Percentiles rank a stretch among this genome's conserved stretches.
Conservation (phyloP, 1,140 invertebrate species). For the Harpegnathos saltator region DNA sequence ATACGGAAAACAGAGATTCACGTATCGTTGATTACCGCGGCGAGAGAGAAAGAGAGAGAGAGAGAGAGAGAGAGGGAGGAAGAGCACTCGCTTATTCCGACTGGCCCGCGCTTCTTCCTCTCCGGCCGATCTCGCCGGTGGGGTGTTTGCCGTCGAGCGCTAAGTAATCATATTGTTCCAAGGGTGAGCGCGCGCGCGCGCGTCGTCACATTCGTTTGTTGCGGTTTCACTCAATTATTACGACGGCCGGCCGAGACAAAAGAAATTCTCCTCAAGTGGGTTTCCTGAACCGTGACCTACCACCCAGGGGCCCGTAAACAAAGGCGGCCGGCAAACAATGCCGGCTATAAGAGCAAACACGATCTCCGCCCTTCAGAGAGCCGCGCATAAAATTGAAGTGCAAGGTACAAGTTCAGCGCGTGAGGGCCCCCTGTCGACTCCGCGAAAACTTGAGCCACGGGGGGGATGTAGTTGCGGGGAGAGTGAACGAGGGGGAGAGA, state of each 20-base stretch:
- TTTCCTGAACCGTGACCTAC: conserved; percentile 71
- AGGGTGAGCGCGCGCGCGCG: conserved; percentile 27
- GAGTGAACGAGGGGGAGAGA: conserved; percentile 35
- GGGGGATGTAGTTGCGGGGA: conserved; percentile 36
- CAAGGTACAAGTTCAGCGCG: conserved; percentile 73
- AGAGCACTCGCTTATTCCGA: no score
- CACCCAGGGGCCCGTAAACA: conserved; percentile 66
- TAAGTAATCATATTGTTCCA: conserved; percentile 68
- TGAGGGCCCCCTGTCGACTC: conserved; percentile 1
- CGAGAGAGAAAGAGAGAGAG: no score
- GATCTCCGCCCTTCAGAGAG: conserved; percentile 72
- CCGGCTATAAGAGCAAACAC: conserved; percentile 74
- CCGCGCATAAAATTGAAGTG: conserved; percentile 71
- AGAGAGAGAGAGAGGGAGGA: no score
- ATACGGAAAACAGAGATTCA: neutral
- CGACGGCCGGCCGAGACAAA: conserved; percentile 67
- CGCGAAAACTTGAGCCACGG: conserved; percentile 50
- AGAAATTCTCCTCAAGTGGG: conserved; percentile 71
- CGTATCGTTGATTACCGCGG: conserved; percentile 5
- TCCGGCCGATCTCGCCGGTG: conserved; percentile 47
- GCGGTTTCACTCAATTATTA: conserved; percentile 69
- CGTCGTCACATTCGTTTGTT: conserved; percentile 22
- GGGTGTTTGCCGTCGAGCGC: conserved; percentile 34
- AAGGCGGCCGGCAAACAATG: conserved; percentile 70
- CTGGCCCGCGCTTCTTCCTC: conserved; percentile 51